Conservation (phyloP, 2,888 invertebrate genomes). For the Mythimna vitellina region DNA sequence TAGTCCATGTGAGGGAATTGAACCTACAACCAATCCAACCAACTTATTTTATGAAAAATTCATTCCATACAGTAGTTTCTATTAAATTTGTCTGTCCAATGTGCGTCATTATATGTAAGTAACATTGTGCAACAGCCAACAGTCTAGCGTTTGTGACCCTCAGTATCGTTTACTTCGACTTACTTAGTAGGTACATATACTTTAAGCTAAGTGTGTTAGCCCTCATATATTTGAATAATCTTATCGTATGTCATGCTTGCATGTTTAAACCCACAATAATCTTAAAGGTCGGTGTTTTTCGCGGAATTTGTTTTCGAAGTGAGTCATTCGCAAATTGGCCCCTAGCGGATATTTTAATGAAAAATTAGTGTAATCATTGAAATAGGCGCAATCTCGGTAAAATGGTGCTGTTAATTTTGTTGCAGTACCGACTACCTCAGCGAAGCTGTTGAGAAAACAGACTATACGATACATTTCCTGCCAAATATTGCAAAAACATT, state of each 20-base stretch:
- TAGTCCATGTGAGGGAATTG: background rate
- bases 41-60: background rate
- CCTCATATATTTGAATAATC: constrained; percentile 1
- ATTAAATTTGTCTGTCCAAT: background rate
- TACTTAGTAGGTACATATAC: constrained; percentile 16
- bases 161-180: constrained; percentile 1
- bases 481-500: too few species aligned
- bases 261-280: background rate
- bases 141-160: constrained; percentile 5
- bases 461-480: too few species aligned
- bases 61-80: background rate
- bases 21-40: too few species aligned
- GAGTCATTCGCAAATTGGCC: too few species aligned
- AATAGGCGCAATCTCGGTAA: too few species aligned
- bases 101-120: background rate
- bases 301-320: too few species aligned
- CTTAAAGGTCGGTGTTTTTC: background rate
- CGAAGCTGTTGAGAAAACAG: too few species aligned
- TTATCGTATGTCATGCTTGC: constrained; percentile 2
- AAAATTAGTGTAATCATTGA: too few species aligned
- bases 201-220: background rate
- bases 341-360: too few species aligned
- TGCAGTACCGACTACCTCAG: too few species aligned
- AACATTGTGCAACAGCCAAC: constrained; percentile 9
- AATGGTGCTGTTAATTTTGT: too few species aligned